A percentile compares a stretch with the other conserved stretches of the same genome.
Conservation (phyloP, 2,113 vertebrate genomes). For the Tachysurus fulvidraco region DNA sequence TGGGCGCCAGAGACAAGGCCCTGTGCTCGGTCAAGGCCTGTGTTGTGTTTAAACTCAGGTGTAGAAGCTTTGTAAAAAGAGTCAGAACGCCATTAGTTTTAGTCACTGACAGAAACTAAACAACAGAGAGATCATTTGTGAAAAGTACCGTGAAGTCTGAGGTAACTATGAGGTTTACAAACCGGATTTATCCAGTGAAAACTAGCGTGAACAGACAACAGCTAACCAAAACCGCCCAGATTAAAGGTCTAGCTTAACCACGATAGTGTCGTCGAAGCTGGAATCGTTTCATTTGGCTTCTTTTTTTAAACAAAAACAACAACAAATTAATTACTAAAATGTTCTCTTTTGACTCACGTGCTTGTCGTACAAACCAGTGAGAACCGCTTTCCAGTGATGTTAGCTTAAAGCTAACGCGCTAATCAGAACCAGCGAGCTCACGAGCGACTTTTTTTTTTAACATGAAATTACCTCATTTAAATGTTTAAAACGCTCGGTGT, state of each 20-base stretch:
- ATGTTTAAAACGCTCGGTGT: background rate
- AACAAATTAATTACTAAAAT: no score
- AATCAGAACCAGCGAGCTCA: background rate
- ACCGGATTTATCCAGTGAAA: constrained; percentile 39
- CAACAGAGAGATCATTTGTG: no score
- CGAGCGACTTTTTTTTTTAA: background rate
- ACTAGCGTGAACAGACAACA: constrained; percentile 4
- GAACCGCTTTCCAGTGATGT: background rate
- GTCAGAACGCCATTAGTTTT: background rate
- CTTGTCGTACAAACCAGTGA: background rate
- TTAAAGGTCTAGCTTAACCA: background rate
- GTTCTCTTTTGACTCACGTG: background rate
- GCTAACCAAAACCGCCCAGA: background rate
- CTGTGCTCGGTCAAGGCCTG: background rate
- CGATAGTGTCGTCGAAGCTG: rapidly evolving
- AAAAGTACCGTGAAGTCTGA: background rate
- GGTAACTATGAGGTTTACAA: background rate
- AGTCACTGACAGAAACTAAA: background rate
- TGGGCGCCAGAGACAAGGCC: background rate
- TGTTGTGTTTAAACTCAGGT: background rate
- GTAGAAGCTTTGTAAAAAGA: background rate
- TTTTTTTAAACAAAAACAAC: no score
- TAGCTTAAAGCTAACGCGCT: constrained; percentile 10
- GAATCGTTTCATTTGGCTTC: background rate
- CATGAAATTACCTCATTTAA: background rate